phyloP scores from a whole-genome alignment of 1,140 invertebrate species.

The Sitophilus oryzae region DNA sequence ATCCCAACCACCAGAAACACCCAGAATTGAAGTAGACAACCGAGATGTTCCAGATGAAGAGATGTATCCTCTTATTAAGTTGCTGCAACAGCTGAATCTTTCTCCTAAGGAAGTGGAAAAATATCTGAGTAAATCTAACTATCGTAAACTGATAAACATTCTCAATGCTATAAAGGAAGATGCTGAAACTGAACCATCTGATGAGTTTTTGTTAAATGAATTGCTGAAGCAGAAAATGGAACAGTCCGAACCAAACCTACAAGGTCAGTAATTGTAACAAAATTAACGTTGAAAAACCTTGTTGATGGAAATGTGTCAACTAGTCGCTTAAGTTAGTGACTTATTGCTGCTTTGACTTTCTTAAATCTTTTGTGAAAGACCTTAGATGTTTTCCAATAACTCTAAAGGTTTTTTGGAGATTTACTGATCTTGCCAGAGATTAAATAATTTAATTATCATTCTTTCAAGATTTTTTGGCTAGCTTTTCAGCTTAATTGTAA shows the following conservation, averaged over 20 bases:
- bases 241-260: constrained; percentile 19
- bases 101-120: constrained; percentile 33
- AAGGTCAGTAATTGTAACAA: constrained; percentile 2
- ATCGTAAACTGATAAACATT: constrained; percentile 27
- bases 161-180: constrained; percentile 27
- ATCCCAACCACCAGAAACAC: background rate
- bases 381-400: too few species aligned
- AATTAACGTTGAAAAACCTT: too few species aligned
- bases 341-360: too few species aligned
- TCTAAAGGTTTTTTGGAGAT: too few species aligned
- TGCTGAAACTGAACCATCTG: background rate
- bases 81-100: constrained; percentile 26
- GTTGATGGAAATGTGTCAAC: too few species aligned
- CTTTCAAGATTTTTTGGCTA: too few species aligned
- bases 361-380: too few species aligned
- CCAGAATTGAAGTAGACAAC: background rate
- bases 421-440: too few species aligned
- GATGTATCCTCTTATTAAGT: constrained; percentile 31
- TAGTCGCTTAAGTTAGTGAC: too few species aligned
- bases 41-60: constrained; percentile 16
- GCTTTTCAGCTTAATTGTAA: too few species aligned
- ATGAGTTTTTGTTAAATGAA: constrained; percentile 17
- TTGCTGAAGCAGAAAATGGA: constrained; percentile 27
- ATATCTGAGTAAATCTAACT: constrained; percentile 36
- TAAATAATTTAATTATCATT: too few species aligned